These are phyloP conservation scores for Amniataba percoides DNA, from an alignment of 2,797 vertebrate species.

Conservation along the genomic window DNA sequence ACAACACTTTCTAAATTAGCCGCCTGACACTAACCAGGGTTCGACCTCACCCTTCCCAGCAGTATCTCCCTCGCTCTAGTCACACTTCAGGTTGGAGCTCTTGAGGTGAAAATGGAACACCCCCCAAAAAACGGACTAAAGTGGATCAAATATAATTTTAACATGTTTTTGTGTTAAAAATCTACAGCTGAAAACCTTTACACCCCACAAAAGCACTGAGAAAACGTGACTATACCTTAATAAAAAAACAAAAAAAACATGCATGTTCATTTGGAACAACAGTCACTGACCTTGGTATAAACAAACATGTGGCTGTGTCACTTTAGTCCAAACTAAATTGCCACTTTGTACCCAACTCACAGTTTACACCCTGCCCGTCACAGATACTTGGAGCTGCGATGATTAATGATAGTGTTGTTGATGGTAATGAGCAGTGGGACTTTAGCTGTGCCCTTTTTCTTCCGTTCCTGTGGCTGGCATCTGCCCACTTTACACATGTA, in stretches of 20 bases:
- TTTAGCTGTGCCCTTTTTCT: slow-evolving; percentile 53
- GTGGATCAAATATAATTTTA: background rate
- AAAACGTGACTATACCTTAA: background rate
- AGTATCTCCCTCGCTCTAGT: slow-evolving; percentile 22
- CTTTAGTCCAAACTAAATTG: slow-evolving; percentile 23
- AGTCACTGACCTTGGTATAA: slow-evolving; percentile 36
- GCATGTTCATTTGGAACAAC: background rate
- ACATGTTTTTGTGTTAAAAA: background rate
- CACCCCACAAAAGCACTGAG: background rate
- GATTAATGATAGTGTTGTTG: slow-evolving; percentile 65
- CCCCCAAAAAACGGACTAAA: background rate
- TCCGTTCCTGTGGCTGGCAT: slow-evolving; percentile 67
- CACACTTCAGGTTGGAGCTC: background rate
- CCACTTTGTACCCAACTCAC: slow-evolving; percentile 17
- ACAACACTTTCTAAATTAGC: slow-evolving; percentile 77
- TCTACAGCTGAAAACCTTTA: background rate
- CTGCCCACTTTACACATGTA: slow-evolving; percentile 54
- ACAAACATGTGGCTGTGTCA: slow-evolving; percentile 19
- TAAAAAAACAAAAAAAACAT: background rate
- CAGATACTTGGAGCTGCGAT: slow-evolving; percentile 50
- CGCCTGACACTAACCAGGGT: slow-evolving; percentile 44
- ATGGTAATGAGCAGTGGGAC: slow-evolving; percentile 60
- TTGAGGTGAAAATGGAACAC: background rate
- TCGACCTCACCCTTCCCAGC: slow-evolving; percentile 36
- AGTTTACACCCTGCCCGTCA: slow-evolving; percentile 45